Evolutionary conservation across 2,113 vertebrate genomes (phyloP).

Genomic region (Neogobius melanostomus): DNA sequence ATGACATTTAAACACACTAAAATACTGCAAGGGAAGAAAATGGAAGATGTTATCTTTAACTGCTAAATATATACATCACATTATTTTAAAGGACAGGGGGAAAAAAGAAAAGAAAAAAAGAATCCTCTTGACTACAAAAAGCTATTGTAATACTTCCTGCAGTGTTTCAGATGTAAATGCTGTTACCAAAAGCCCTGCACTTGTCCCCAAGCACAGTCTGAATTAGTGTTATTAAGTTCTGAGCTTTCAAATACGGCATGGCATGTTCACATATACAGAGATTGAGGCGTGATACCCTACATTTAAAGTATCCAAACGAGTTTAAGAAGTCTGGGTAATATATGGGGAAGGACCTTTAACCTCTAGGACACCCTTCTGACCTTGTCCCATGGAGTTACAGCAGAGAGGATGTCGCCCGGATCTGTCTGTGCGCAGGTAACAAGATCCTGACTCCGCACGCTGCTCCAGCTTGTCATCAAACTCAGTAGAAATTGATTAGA

Average conservation of each 20-base stretch:
- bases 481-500: slow-evolving; percentile 67
- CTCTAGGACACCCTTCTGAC: slow-evolving; percentile 19
- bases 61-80: neutral
- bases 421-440: slow-evolving; percentile 47
- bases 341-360: neutral
- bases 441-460: slow-evolving; percentile 57
- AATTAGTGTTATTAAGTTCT: too few species aligned
- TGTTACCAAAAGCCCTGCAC: too few species aligned
- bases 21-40: neutral
- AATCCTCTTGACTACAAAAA: too few species aligned
- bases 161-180: too few species aligned
- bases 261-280: too few species aligned
- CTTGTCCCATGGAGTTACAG: slow-evolving; percentile 45
- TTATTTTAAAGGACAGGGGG: neutral
- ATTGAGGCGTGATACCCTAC: too few species aligned
- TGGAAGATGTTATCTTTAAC: neutral
- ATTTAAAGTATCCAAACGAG: too few species aligned
- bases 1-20: neutral
- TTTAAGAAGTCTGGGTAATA: too few species aligned
- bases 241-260: too few species aligned
- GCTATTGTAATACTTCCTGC: too few species aligned
- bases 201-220: too few species aligned
- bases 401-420: slow-evolving; percentile 39
- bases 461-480: slow-evolving; percentile 66
- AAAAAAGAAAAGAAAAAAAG: too few species aligned